Evolutionary conservation across 2,888 invertebrate species (phyloP), one percentile per base, ranked within the genome.

Genomic region (Hypolimnas misippus): DNA sequence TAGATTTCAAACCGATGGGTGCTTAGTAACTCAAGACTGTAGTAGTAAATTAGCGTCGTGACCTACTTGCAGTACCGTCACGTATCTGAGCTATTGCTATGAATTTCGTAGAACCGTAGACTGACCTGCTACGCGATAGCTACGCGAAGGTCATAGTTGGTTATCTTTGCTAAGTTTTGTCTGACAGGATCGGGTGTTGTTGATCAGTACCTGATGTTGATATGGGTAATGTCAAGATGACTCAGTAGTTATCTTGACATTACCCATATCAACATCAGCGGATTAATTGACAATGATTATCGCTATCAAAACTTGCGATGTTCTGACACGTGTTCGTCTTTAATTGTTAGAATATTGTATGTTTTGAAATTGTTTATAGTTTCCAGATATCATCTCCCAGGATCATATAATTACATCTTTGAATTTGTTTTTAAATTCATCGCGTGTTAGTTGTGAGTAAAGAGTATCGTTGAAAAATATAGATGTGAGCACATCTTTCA

Each of bases 41-140:
- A 54, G 52, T 40, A 44, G 55, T 70, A 53, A 54, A 38, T 66
- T 68, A 70, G 57, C 65, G 57, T 61, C 65, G 57, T 72, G 72
- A 55, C 73, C 73, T 66, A 72, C 62, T 72, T 73, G 65, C 59
- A 66, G 49, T 51, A 70, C 65, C 62, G 57, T 68, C 67, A 64
- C 65, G 56, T 63, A 70, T 68, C 67, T 67, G 66, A 59, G 58
- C 57, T 51, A 46, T 54, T 44, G 66, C 62, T 68, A 63, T 65
- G 66, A 66, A 63, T 65, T 62, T 57, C 67, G 68, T 67, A 70
- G 68, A 60, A 16, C 53, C 55, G 57, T 59, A 44, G 33, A 57
- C 54, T 55, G 25, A 49, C 53, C 60, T n/a, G 59, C 52, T 60
- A 60, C 54, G 59, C 25, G 60, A 60, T 54, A 49, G 40, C 50